Conservation (phyloP, 1,140 invertebrate genomes). For the Augochlora pura region DNA sequence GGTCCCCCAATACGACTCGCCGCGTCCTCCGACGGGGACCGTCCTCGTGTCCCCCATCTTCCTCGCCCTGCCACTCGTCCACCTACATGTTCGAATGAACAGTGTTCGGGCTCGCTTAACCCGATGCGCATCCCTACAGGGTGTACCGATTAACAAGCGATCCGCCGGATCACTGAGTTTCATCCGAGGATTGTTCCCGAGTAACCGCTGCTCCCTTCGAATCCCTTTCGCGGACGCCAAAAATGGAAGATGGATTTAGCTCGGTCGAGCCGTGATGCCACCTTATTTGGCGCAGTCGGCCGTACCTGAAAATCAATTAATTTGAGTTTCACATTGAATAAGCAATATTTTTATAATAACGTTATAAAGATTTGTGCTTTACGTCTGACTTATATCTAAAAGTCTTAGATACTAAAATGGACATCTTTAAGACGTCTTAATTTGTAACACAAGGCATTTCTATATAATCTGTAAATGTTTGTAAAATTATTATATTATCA, state of each 20-base stretch:
- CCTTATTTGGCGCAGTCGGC: neutral
- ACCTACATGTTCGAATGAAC: conserved; percentile 37
- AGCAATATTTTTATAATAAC: no score
- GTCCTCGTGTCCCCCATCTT: neutral
- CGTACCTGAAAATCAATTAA: neutral
- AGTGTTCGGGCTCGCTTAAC: conserved; percentile 24
- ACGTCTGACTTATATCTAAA: no score
- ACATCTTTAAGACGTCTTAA: no score
- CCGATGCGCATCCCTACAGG: conserved; percentile 28
- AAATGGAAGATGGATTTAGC: neutral
- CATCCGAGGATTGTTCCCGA: neutral
- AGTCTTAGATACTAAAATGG: no score
- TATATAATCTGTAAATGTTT: no score
- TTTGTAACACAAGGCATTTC: no score
- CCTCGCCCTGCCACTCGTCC: neutral
- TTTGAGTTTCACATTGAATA: no score
- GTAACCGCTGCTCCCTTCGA: conserved; percentile 2
- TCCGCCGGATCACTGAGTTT: neutral
- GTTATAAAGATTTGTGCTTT: no score
- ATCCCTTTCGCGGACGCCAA: conserved; percentile 3
- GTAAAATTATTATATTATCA: no score
- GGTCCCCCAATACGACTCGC: conserved; percentile 27
- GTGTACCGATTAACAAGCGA: conserved; percentile 33
- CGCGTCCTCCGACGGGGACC: conserved; percentile 18
- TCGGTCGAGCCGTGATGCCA: neutral